Evolutionary conservation across 35 echinoderm and acorn worm genomes (phyloP).

Genomic region (Heliocidaris tuberculata): DNA sequence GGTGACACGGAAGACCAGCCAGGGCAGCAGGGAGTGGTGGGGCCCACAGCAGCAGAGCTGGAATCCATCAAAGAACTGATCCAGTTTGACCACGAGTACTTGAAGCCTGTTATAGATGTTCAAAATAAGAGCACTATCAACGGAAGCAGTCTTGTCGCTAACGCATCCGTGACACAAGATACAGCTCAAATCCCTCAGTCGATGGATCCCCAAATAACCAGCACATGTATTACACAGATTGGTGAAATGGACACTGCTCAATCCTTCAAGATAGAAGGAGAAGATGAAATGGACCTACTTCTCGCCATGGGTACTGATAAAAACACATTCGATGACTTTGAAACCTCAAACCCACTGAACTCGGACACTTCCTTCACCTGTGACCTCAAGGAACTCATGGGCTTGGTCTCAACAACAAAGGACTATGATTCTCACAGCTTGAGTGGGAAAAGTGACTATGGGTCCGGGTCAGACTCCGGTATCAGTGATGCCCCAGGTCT

Average conservation of each 20-base stretch:
- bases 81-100: conserved; percentile 91
- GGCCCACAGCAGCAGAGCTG: conserved; percentile 98
- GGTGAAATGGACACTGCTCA: conserved; percentile 27
- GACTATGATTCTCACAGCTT: conserved; percentile 73
- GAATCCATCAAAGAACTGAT: conserved; percentile 99
- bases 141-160: background rate
- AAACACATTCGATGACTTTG: background rate
- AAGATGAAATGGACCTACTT: conserved; percentile 52
- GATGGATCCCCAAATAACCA: background rate
- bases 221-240: background rate
- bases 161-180: background rate
- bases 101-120: conserved; percentile 65
- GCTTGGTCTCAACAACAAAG: conserved; percentile 35
- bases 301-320: conserved; percentile 30
- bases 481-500: conserved; percentile 60
- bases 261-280: conserved; percentile 35
- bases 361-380: conserved; percentile 64
- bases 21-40: conserved; percentile 80
- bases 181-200: background rate
- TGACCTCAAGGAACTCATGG: conserved; percentile 68
- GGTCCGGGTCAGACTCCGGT: conserved; percentile 68
- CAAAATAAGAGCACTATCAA: conserved; percentile 26
- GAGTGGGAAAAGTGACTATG: conserved; percentile 61
- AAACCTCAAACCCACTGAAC: conserved; percentile 28
- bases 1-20: background rate